Evolutionary conservation across 2,888 invertebrate genomes (phyloP).

Genomic region (Strigamia crassipes): DNA sequence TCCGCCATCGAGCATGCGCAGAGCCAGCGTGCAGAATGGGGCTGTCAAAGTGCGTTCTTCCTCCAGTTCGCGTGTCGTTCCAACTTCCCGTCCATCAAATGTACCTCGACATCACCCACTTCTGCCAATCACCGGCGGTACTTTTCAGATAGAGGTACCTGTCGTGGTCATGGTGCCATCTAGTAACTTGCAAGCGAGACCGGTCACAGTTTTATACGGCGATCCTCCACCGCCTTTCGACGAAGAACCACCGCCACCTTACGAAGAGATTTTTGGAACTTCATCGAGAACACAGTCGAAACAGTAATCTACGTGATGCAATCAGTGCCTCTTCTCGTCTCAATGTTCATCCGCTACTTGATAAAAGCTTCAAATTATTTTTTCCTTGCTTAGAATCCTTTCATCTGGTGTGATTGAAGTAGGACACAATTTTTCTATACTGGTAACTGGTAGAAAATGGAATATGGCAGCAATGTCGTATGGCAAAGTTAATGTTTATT

Average conservation of each 20-base stretch:
- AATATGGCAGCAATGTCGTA: too few relatives aligned
- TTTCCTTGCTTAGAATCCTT: too few relatives aligned
- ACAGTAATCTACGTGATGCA: neutral
- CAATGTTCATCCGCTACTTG: too few relatives aligned
- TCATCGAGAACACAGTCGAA: neutral
- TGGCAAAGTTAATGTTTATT: too few relatives aligned
- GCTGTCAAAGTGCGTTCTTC: slow-evolving; percentile 12
- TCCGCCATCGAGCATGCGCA: neutral
- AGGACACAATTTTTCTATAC: too few relatives aligned
- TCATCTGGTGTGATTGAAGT: too few relatives aligned
- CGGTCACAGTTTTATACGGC: slow-evolving; percentile 2
- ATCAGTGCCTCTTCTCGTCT: too few relatives aligned
- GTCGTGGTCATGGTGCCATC: slow-evolving; percentile 36
- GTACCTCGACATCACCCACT: neutral
- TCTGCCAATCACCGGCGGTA: slow-evolving; percentile 7
- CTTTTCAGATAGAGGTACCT: slow-evolving; percentile 39
- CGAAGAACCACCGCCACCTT: slow-evolving; percentile 46
- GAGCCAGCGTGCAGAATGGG: slow-evolving; percentile 3
- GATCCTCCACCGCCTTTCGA: slow-evolving; percentile 41
- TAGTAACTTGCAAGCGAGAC: neutral
- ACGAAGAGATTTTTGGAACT: slow-evolving; percentile 44
- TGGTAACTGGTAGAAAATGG: too few relatives aligned
- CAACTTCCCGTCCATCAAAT: slow-evolving; percentile 4
- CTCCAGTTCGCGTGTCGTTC: neutral
- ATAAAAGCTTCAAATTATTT: too few relatives aligned